A percentile compares a stretch with the other conserved stretches of the same genome.
Conservation (phyloP, 2,888 invertebrate genomes). For the Agrochola lota region DNA sequence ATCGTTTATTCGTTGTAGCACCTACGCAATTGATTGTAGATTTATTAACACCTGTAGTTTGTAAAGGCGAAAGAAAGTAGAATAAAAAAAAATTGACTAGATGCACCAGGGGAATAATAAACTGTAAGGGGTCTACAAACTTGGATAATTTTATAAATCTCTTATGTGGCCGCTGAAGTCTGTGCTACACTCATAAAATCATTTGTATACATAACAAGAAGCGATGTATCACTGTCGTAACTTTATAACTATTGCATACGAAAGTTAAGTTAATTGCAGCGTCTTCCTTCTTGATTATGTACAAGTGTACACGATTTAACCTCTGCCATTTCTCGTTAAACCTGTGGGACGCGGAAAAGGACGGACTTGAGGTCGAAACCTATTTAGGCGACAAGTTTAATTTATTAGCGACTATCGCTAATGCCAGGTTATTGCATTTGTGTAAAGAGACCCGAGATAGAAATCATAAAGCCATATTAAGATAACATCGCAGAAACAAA, state of each 20-base stretch:
- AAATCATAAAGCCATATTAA: slow-evolving; percentile 30
- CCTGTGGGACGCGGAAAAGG: slow-evolving; percentile 53
- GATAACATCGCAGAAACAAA: slow-evolving; percentile 42
- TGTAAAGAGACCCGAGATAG: slow-evolving; percentile 12
- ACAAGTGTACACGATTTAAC: slow-evolving; percentile 65
- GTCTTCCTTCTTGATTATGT: slow-evolving; percentile 55
- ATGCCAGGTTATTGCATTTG: slow-evolving; percentile 19
- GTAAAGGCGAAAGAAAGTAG: slow-evolving; percentile 5
- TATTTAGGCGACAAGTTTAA: slow-evolving; percentile 53
- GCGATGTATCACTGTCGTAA: slow-evolving; percentile 47
- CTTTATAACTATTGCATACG: slow-evolving; percentile 49
- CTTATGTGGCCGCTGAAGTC: slow-evolving; percentile 5
- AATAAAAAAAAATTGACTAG: slow-evolving; percentile 4
- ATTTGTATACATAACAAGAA: slow-evolving; percentile 29
- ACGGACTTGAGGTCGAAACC: slow-evolving; percentile 43
- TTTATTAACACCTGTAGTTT: slow-evolving; percentile 43
- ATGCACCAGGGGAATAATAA: slow-evolving; percentile 9
- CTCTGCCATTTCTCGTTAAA: slow-evolving; percentile 63
- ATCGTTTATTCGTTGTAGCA: slow-evolving; percentile 41
- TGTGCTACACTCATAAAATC: slow-evolving; percentile 22
- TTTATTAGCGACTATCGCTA: slow-evolving; percentile 50
- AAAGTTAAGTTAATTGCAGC: slow-evolving; percentile 57
- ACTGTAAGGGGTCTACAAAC: slow-evolving; percentile 1
- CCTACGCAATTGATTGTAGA: slow-evolving; percentile 27
- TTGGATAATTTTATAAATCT: slow-evolving; percentile 25